phyloP scores from a whole-genome alignment of 2,888 invertebrate species.

The Oxyteleia sp. region DNA sequence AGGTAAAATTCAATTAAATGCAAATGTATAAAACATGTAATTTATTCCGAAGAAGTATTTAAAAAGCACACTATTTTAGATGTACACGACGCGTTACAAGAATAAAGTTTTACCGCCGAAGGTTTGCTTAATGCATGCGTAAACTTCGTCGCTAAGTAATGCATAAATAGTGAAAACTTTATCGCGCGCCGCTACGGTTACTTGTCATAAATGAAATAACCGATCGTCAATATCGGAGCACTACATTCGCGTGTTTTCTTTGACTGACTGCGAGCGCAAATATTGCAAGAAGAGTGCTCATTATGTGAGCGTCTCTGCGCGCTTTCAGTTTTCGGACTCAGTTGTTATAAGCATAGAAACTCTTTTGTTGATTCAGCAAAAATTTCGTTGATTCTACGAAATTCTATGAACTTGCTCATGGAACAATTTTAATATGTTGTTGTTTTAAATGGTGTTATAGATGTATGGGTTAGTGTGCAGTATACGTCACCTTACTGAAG shows the following conservation, averaged over 20 bases:
- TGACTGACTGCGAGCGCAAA: constrained; percentile 20
- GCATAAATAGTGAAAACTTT: constrained; percentile 59
- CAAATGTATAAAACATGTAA: constrained; percentile 63
- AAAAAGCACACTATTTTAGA: constrained; percentile 62
- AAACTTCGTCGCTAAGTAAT: constrained; percentile 61
- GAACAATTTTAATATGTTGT: too few species aligned
- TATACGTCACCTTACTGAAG: too few species aligned
- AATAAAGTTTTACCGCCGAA: constrained; percentile 54
- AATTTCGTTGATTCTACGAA: too few species aligned
- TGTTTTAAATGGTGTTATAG: too few species aligned
- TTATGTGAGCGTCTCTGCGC: constrained; percentile 12
- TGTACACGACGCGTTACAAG: constrained; percentile 47
- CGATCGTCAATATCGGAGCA: constrained; percentile 39
- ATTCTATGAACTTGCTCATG: too few species aligned
- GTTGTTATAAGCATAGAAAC: too few species aligned
- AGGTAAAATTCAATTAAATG: constrained; percentile 67
- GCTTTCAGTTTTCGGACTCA: not conserved
- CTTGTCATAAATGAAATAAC: constrained; percentile 63
- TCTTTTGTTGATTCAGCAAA: too few species aligned
- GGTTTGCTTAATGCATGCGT: constrained; percentile 64
- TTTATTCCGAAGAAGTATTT: constrained; percentile 67
- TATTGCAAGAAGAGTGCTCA: constrained; percentile 5
- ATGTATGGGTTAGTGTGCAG: too few species aligned
- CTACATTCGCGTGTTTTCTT: constrained; percentile 36
- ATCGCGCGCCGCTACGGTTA: constrained; percentile 29